Conservation (phyloP, 1,140 invertebrate species). For the Idris sp. region DNA sequence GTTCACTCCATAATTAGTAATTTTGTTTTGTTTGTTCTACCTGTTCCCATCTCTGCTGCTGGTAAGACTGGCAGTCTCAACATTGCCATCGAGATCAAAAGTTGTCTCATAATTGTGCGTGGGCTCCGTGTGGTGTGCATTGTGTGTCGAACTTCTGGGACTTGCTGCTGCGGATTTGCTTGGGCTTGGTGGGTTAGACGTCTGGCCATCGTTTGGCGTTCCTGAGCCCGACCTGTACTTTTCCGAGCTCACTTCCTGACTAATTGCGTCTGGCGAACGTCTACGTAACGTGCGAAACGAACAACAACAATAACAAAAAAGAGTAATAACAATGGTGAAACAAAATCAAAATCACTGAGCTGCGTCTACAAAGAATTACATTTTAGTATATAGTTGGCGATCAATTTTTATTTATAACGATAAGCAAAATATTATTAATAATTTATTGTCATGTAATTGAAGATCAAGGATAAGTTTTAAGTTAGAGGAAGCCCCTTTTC, state of each 20-base stretch:
- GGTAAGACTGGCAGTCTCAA: slow-evolving; percentile 83
- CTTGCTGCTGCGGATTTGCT: slow-evolving; percentile 71
- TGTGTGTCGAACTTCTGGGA: slow-evolving; percentile 71
- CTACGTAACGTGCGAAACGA: slow-evolving; percentile 68
- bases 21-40: too few relatives aligned
- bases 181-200: slow-evolving; percentile 73
- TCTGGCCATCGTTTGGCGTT: slow-evolving; percentile 70
- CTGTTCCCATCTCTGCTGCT: slow-evolving; percentile 84
- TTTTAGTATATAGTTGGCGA: too few relatives aligned
- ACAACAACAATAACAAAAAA: slow-evolving; percentile 57
- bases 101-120: slow-evolving; percentile 89
- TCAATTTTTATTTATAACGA: too few relatives aligned
- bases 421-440: too few relatives aligned
- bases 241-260: slow-evolving; percentile 74
- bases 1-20: too few relatives aligned
- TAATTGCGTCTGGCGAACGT: slow-evolving; percentile 76
- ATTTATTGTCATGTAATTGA: too few relatives aligned
- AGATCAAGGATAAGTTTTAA: too few relatives aligned
- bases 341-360: background rate
- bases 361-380: slow-evolving; percentile 14
- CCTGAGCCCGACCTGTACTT: slow-evolving; percentile 72
- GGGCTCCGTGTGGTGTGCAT: slow-evolving; percentile 67
- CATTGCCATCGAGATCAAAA: slow-evolving; percentile 89
- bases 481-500: too few relatives aligned
- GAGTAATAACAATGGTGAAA: slow-evolving; percentile 18